Evolutionary conservation across 1,140 invertebrate genomes (phyloP).

Genomic region (Psix sp.): DNA sequence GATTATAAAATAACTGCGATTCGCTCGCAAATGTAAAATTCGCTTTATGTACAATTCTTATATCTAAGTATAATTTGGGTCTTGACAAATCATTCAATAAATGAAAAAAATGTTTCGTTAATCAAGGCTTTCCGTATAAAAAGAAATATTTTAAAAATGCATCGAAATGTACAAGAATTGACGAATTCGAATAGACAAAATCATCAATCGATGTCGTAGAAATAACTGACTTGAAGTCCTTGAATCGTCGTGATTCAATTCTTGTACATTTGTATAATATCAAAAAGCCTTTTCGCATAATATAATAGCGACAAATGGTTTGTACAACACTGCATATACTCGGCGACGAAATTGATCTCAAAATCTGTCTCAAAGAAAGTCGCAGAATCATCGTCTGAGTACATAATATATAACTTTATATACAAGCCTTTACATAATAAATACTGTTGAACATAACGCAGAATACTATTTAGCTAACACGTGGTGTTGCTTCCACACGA

Average conservation of each 20-base stretch:
- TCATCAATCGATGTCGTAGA: too few species aligned
- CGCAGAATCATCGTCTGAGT: constrained; percentile 28
- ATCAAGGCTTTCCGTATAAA: too few species aligned
- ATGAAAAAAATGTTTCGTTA: too few species aligned
- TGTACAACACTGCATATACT: constrained; percentile 41
- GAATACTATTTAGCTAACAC: constrained; percentile 19
- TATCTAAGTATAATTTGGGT: too few species aligned
- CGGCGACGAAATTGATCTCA: constrained; percentile 7
- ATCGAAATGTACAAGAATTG: too few species aligned
- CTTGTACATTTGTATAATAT: constrained; percentile 2
- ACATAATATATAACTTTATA: constrained; percentile 33
- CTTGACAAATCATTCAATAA: too few species aligned
- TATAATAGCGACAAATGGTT: constrained; percentile 12
- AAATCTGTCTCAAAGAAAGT: constrained; percentile 10
- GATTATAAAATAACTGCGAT: constrained; percentile 22
- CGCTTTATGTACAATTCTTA: too few species aligned
- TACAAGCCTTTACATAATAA: constrained; percentile 51
- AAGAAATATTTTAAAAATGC: too few species aligned
- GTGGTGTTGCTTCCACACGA: constrained; percentile 5
- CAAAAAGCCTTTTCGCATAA: neutral
- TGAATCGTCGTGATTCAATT: too few species aligned
- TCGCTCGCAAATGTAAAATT: too few species aligned
- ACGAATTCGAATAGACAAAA: too few species aligned
- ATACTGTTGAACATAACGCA: constrained; percentile 33
- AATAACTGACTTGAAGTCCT: too few species aligned